Evolutionary conservation across 2,888 invertebrate species (phyloP).

Genomic region (Cryptus armator): DNA sequence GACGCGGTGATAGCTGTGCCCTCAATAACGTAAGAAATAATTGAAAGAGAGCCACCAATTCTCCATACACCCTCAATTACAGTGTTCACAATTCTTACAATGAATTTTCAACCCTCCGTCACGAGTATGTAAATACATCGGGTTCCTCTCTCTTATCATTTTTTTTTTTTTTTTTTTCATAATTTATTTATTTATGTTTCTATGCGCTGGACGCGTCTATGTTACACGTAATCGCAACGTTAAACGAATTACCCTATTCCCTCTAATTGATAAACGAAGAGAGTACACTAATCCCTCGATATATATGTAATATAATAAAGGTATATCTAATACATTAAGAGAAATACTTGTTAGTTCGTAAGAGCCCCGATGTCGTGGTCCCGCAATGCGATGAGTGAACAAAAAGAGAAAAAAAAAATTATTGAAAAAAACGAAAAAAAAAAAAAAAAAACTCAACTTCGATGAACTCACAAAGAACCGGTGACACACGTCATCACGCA

Average conservation of each 20-base stretch:
- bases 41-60: constrained; percentile 44
- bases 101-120: constrained; percentile 66
- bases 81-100: constrained; percentile 50
- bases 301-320: constrained; percentile 64
- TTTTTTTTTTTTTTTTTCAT: constrained; percentile 67
- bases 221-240: constrained; percentile 77
- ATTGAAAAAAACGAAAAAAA: constrained; percentile 62
- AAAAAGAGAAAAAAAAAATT: constrained; percentile 59
- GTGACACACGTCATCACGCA: constrained; percentile 62
- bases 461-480: constrained; percentile 62
- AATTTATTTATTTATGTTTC: constrained; percentile 83
- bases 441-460: constrained; percentile 65
- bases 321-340: constrained; percentile 75
- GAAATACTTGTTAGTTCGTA: constrained; percentile 79
- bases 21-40: constrained; percentile 56
- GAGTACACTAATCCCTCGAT: constrained; percentile 74
- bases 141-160: constrained; percentile 66
- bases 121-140: constrained; percentile 78
- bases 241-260: constrained; percentile 74
- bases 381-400: constrained; percentile 77
- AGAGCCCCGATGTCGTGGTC: constrained; percentile 80
- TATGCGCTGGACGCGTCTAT: constrained; percentile 83
- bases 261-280: constrained; percentile 73
- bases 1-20: constrained; percentile 40
- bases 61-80: constrained; percentile 44